phyloP scores from a whole-genome alignment of 2,888 invertebrate genomes.

The Brachyptera putata region DNA sequence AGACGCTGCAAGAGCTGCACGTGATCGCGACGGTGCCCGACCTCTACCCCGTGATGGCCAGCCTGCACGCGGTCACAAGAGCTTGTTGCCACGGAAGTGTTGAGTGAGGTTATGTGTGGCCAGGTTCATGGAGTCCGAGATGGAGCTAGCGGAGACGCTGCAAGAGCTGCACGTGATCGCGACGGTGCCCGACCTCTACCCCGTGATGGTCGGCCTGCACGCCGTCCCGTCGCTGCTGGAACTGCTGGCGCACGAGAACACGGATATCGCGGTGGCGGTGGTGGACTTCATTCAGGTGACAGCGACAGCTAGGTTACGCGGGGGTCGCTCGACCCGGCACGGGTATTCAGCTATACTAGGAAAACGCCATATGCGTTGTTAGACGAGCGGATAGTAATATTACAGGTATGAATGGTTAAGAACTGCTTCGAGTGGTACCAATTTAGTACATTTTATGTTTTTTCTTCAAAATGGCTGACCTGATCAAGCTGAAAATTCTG shows the following conservation, averaged over 20 bases:
- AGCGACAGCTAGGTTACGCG: no score
- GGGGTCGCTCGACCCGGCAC: no score
- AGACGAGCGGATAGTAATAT: no score
- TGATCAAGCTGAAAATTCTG: no score
- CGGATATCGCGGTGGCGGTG: slow-evolving; percentile 82
- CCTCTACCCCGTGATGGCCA: slow-evolving; percentile 86
- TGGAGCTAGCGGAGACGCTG: slow-evolving; percentile 82
- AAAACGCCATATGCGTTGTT: no score
- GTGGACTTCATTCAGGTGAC: slow-evolving; percentile 65
- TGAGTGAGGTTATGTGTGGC: no score
- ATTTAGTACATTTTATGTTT: no score
- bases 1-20: slow-evolving; percentile 84
- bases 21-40: slow-evolving; percentile 93
- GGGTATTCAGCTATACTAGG: no score
- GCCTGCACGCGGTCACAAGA: slow-evolving; percentile 81
- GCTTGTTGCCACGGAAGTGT: no score
- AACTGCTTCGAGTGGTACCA: no score
- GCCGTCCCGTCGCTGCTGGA: slow-evolving; percentile 89
- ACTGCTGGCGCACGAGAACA: slow-evolving; percentile 92
- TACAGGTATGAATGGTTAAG: no score
- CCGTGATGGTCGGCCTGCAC: slow-evolving; percentile 81
- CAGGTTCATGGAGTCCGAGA: slow-evolving; percentile 93
- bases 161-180: slow-evolving; percentile 91
- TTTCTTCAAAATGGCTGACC: no score
- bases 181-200: slow-evolving; percentile 93